Evolutionary conservation across 1,140 invertebrate genomes (phyloP), one percentile per base, ranked within the genome.

Genomic region (Drosophila kepulauana): DNA sequence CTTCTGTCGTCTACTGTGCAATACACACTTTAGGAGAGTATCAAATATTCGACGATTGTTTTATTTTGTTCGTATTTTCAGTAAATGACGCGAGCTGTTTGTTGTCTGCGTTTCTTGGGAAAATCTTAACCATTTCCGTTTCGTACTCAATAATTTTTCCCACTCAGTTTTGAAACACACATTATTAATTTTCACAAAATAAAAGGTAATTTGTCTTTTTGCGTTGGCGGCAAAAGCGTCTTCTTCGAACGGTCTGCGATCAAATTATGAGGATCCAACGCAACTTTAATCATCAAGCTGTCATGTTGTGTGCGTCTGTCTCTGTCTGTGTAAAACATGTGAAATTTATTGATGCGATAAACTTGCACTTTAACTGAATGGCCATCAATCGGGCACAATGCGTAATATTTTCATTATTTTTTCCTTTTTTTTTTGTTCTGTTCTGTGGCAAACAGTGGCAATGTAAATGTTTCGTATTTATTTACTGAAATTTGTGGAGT

Each of bases 101-200:
- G 52, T 57, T 58, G 57, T 62, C 43, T 70, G 64, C 52, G 51
- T 46, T 87, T 68, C 73, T 68, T 70, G 80, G 80, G 79, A 87
- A 87, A 88, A 79, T 78, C 84, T 67, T 63, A 77, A 30, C 74
- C 69, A 66, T 88, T 88, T 88, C 84, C 84, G 84, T 64, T 82
- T 61, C 16, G 16, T 16, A 8, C 41, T 11, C n/a, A 63, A 71
- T 33, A 38, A 52, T 35, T 52, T 45, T 63, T 46, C 15, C 48
- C 46, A 35, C 52, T 56, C 52, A 49, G 33, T 63, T 35, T 52
- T 13, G 16, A 15, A 41, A 43, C 35, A 63, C 58, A 65, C 73
- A 76, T 75, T 79, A 82, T 82, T 82, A 82, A 82, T 82, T 84
- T 75, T 73, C 81, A 2, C 48, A 16, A 80, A 63, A 84, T 80